phyloP scores from a whole-genome alignment of 1,140 invertebrate species.

The Lordiphosa stackelbergi region DNA sequence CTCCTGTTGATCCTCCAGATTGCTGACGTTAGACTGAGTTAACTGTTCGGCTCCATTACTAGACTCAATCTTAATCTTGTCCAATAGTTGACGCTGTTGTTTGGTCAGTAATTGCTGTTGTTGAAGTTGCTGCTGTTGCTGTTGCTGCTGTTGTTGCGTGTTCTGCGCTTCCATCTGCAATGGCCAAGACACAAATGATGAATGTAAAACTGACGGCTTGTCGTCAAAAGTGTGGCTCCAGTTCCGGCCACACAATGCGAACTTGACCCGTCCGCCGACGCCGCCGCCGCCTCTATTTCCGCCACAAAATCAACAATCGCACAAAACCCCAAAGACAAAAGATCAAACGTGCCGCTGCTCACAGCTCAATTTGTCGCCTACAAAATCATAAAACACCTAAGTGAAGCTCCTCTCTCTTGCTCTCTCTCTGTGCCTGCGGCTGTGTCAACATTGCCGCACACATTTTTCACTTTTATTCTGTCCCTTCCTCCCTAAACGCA shows the following conservation, averaged over 20 bases:
- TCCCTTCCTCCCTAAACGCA: slow-evolving; percentile 13
- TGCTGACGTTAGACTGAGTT: slow-evolving; percentile 22
- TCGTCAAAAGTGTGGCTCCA: slow-evolving; percentile 66
- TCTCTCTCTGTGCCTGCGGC: slow-evolving; percentile 12
- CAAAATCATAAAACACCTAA: slow-evolving; percentile 60
- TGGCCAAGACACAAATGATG: slow-evolving; percentile 57
- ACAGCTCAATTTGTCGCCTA: slow-evolving; percentile 72
- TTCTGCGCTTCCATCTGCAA: slow-evolving; percentile 76
- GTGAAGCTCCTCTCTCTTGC: slow-evolving; percentile 11
- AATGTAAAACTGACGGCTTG: slow-evolving; percentile 41
- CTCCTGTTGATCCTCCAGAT: slow-evolving; percentile 54
- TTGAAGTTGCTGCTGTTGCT: slow-evolving; percentile 45
- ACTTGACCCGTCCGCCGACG: slow-evolving; percentile 24
- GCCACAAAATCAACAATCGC: slow-evolving; percentile 54
- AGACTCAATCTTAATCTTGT: slow-evolving; percentile 66
- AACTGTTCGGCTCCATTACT: slow-evolving; percentile 50
- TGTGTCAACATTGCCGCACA: slow-evolving; percentile 53
- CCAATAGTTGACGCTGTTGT: slow-evolving; percentile 61
- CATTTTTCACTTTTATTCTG: slow-evolving; percentile 63
- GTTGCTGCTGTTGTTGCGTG: slow-evolving; percentile 58
- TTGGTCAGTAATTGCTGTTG: slow-evolving; percentile 54
- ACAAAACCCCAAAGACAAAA: slow-evolving; percentile 19
- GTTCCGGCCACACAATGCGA: slow-evolving; percentile 67
- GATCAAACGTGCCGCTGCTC: slow-evolving; percentile 26
- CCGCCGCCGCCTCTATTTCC: slow-evolving; percentile 53